Percentiles rank a stretch among this genome's conserved stretches.
These are phyloP conservation scores for Helogale parvula DNA, from an alignment of 2,113 vertebrate genomes.

Conservation along the genomic window DNA sequence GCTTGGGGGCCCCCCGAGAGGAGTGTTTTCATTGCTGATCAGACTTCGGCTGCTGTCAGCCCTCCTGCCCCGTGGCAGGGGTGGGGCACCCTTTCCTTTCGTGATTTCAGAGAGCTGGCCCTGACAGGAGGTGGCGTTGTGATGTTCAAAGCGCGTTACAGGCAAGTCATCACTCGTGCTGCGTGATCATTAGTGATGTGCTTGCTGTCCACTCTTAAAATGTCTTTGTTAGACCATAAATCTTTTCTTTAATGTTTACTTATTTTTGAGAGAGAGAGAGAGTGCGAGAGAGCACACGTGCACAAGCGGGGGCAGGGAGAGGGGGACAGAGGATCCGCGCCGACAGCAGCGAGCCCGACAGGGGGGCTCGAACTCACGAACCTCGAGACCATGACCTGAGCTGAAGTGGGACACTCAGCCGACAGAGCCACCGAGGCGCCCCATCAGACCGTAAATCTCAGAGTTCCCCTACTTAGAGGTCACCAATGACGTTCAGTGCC, in stretches of 20 bases:
- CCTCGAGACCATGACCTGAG: too few species aligned
- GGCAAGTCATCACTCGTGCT: not conserved
- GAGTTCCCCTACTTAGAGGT: not conserved
- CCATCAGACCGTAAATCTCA: not conserved
- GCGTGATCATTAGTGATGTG: not conserved
- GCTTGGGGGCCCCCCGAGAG: not conserved
- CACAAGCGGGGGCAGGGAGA: too few species aligned
- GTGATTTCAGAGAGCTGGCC: not conserved
- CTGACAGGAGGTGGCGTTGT: too few species aligned
- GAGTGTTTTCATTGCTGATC: not conserved
- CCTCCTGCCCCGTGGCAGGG: accelerated
- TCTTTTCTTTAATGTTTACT: too few species aligned
- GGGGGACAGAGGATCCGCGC: too few species aligned
- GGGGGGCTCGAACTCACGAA: too few species aligned
- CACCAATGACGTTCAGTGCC: not conserved
- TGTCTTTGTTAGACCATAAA: not conserved
- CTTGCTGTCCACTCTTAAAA: not conserved
- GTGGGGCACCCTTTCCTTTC: not conserved
- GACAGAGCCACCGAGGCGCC: too few species aligned
- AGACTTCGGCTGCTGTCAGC: not conserved
- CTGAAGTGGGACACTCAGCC: too few species aligned
- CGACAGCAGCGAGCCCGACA: too few species aligned
- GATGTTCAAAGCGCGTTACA: not conserved
- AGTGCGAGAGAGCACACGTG: accelerated
- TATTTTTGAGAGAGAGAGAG: too few species aligned